Evolutionary conservation across 2,113 vertebrate genomes (phyloP).

Genomic region (Campylomormyrus tamandua): DNA sequence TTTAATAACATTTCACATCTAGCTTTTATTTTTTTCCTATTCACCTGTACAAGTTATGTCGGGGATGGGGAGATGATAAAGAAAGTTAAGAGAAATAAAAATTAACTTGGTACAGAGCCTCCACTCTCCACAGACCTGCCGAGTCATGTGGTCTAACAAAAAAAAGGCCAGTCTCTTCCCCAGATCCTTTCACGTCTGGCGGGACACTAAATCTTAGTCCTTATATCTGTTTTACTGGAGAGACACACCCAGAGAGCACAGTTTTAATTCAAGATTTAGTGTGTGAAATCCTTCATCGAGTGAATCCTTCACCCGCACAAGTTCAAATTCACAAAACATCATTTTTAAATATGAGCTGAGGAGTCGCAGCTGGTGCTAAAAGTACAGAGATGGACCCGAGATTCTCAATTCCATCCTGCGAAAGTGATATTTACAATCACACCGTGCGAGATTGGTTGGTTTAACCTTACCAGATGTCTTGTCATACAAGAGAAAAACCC

Average conservation of each 20-base stretch:
- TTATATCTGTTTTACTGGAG: conserved; percentile 6
- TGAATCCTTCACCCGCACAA: conserved; percentile 51
- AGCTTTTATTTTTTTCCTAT: conserved; percentile 39
- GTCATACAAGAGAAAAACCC: conserved; percentile 56
- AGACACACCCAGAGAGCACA: conserved; percentile 57
- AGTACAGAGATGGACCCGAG: conserved; percentile 56
- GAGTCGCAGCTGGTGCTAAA: conserved; percentile 64
- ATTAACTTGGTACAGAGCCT: background rate
- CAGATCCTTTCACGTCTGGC: background rate
- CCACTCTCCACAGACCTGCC: conserved; percentile 3
- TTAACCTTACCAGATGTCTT: conserved; percentile 51
- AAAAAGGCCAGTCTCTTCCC: conserved; percentile 13
- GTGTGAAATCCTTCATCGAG: conserved; percentile 64
- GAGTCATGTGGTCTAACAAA: background rate
- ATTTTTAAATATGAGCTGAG: conserved; percentile 46
- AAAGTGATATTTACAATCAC: conserved; percentile 77
- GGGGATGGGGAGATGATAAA: conserved; percentile 49
- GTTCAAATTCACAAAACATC: conserved; percentile 60
- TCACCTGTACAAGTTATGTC: conserved; percentile 52
- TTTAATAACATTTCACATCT: conserved; percentile 60
- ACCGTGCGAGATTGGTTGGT: conserved; percentile 57
- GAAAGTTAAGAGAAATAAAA: conserved; percentile 42
- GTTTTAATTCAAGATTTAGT: conserved; percentile 68
- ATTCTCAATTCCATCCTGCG: conserved; percentile 64
- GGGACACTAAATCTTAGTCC: conserved; percentile 15